Base-by-base conservation (phyloP, 2,113 vertebrate genomes). In the Cyanoramphus novaezelandiae region DNA sequence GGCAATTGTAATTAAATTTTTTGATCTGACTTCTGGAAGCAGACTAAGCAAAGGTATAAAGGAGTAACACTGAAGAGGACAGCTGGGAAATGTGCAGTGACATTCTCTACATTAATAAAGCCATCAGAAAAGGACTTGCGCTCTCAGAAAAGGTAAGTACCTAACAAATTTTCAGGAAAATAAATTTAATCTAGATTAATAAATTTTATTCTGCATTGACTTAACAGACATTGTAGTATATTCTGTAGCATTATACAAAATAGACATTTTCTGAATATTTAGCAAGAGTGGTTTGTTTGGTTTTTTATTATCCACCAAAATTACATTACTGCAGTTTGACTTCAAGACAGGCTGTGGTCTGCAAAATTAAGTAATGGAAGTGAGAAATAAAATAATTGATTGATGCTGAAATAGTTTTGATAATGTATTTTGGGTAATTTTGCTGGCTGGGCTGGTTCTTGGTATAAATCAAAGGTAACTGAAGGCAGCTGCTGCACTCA, bases 321-420 rank as follows among this genome's bases (percentile, higher is more conserved):
- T 78, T 24, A 15, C 19, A 64, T 68, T 86, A 60, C 35, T 81
- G 77, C 72, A 67, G 46, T 67, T 84, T 86, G 50, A 17, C 50
- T 87, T 85, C 33, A n/a, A 23, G 13, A 14, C 46, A 69, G 75
- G 67, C 64, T 47, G 41, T 3, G 2, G 59, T 27, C 74, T 53
- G 64, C 53, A 52, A 47, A 89, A 91, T 74, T 57, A 69, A 57
- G 60, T 47, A 80, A 88, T 27, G 31, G 64, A n/a, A 65, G 64
- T 8, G 35, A 43, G 13, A n/a, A 49, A 57, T 37, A 64, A 81
- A 94, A 50, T 5, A 19, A 27, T 27, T 0, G 27, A 55, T 50
- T 0, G 0, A 64, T n/a, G 52, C 67, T 2, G 0, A 57, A 53
- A 24, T 4, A 37, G 69, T 65, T 84, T 65, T 0, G 0, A 27